A percentile compares a stretch with the other conserved stretches of the same genome.
Evolutionary conservation across 2,888 invertebrate genomes (phyloP).

Genomic region (Microchrysa polita): DNA sequence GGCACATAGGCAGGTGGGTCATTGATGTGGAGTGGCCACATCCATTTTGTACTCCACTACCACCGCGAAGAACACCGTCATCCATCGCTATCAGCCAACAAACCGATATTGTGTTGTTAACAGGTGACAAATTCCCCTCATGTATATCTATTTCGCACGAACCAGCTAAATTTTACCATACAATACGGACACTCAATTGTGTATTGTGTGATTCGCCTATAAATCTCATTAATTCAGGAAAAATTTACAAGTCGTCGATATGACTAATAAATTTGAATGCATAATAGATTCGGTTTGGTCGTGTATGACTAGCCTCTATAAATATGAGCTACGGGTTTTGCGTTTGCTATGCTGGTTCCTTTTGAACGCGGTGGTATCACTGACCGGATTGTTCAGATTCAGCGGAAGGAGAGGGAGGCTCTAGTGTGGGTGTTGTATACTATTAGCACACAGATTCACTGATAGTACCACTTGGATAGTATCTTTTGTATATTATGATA

Average conservation of each 20-base stretch:
- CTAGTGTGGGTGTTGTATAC: too few species aligned
- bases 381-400: not conserved
- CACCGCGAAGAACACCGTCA: too few species aligned
- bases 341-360: not conserved
- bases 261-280: constrained; percentile 43
- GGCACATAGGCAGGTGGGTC: too few species aligned
- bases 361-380: not conserved
- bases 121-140: constrained; percentile 27
- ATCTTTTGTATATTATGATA: not conserved
- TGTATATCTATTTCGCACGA: too few species aligned
- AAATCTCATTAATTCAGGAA: constrained; percentile 40
- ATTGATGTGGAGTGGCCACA: too few species aligned
- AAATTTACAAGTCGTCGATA: constrained; percentile 29
- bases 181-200: constrained; percentile 1
- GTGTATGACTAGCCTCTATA: constrained; percentile 8
- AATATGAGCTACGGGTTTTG: not conserved
- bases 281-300: constrained; percentile 25
- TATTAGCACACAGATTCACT: too few species aligned
- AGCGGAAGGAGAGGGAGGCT: too few species aligned
- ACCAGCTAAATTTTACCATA: constrained; percentile 31
- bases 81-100: too few species aligned
- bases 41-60: too few species aligned
- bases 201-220: constrained; percentile 10
- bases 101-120: not conserved
- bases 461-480: too few species aligned